These are phyloP conservation scores for Cyprinodon tularosa DNA, from an alignment of 2,113 vertebrate species.

Conservation along the genomic window DNA sequence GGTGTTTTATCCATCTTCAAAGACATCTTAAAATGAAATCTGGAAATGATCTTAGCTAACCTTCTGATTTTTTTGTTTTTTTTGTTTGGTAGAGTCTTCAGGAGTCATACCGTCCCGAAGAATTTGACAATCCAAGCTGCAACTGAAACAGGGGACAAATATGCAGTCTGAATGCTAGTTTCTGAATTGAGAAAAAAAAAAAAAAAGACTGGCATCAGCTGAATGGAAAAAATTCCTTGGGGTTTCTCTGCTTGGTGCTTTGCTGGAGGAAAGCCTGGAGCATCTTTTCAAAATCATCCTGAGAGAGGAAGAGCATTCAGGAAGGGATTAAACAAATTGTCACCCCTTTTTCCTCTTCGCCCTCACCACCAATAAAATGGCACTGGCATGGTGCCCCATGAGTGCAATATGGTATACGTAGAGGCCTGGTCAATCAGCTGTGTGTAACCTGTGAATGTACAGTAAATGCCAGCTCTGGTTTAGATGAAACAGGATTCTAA, in stretches of 20 bases:
- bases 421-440: background rate
- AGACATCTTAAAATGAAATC: constrained; percentile 32
- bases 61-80: constrained; percentile 31
- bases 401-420: constrained; percentile 1
- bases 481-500: constrained; percentile 1
- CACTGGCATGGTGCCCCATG: constrained; percentile 21
- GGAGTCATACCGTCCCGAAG: constrained; percentile 19
- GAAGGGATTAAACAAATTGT: constrained; percentile 66
- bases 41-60: constrained; percentile 48
- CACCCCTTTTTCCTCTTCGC: constrained; percentile 34
- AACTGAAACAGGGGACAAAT: constrained; percentile 60
- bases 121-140: constrained; percentile 30
- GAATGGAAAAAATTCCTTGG: constrained; percentile 76
- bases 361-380: constrained; percentile 31
- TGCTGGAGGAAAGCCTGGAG: constrained; percentile 68
- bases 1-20: constrained; percentile 34
- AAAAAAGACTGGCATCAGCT: constrained; percentile 61
- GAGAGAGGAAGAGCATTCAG: constrained; percentile 51
- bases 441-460: background rate
- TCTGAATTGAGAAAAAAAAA: constrained; percentile 39
- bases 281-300: constrained; percentile 67
- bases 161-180: constrained; percentile 34
- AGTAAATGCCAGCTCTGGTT: background rate
- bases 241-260: constrained; percentile 59
- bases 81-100: constrained; percentile 36